Base-by-base conservation (phyloP, 2,797 vertebrate genomes). In the Lagorchestes hirsutus region DNA sequence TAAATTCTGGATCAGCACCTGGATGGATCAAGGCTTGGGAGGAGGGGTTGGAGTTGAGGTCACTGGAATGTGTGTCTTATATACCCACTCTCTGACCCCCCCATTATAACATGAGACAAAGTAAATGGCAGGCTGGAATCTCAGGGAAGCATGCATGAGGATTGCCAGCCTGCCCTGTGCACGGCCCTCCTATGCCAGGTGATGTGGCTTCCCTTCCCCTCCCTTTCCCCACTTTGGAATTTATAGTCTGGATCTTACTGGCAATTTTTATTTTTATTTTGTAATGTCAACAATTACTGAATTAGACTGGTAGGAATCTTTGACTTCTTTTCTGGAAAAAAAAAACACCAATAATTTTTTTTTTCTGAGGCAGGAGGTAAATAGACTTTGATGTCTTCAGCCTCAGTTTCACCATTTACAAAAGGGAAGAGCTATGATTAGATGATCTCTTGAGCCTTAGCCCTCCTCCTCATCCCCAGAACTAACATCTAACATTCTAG, bases 211-310 rank as follows among this genome's bases (percentile, higher is more conserved):
- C 22, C 74, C 74, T 82, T 82, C n/a, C 22, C 74, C 74, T 82
- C 40, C 74, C 8, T 82, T 82, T 82, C 74, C 74, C 74, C 74
- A 46, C 74, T 82, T 82, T 27, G 74, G 74, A 82, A 82, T 82
- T 40, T 82, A 82, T 82, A 82, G 74, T 27, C 74, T 82, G 40
- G 40, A 82, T 82, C 74, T 82, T 40, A 82, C 74, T 82, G 74
- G 40, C 74, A 82, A 24, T 82, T 82, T 82, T 82, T 82, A 82
- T 82, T 82, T 82, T 82, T 82, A 82, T 82, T 82, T 82, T 82
- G n/a, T 46, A 82, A 82, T 46, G 40, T 82, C 74, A 82, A 82
- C 74, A 82, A 82, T 82, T 82, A 82, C 74, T 82, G n/a, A 82
- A 82, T 82, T 82, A 82, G 74, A 46, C 74, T 82, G 22, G 40